These are phyloP conservation scores for Platalea minor DNA, from an alignment of 2,797 vertebrate genomes.

Conservation along the genomic window DNA sequence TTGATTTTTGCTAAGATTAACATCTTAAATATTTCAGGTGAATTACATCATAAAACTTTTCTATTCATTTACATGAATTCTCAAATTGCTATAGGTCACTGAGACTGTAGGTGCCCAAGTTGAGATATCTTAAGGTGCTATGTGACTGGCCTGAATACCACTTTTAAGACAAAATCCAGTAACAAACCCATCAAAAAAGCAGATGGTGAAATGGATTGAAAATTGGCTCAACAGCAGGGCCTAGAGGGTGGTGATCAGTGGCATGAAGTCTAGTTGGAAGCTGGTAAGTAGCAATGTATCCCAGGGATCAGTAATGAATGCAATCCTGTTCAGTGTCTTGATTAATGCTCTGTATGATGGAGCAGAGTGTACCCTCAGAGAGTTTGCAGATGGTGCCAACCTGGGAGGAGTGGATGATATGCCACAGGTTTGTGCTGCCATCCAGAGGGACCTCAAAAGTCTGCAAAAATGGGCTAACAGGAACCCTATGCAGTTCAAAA, in stretches of 20 bases:
- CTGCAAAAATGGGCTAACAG: background rate
- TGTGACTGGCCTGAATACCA: background rate
- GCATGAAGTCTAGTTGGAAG: background rate
- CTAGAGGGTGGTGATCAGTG: background rate
- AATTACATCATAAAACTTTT: background rate
- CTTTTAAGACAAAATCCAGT: background rate
- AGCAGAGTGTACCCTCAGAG: background rate
- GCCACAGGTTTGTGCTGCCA: background rate
- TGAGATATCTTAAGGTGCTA: background rate
- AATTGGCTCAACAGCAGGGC: background rate
- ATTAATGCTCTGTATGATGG: background rate
- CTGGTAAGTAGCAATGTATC: background rate
- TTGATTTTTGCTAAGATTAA: background rate
- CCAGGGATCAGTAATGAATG: background rate
- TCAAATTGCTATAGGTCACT: background rate
- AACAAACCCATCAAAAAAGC: background rate
- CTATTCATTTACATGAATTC: background rate
- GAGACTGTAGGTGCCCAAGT: background rate
- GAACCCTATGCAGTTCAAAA: background rate
- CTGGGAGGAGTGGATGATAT: background rate
- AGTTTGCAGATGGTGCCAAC: background rate
- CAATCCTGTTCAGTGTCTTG: background rate
- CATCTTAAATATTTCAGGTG: background rate
- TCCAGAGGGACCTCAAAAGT: background rate
- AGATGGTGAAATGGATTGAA: background rate